A percentile compares a stretch with the other conserved stretches of the same genome.
Conservation (phyloP, 1,140 invertebrate genomes). For the Drosophila bifasciata region DNA sequence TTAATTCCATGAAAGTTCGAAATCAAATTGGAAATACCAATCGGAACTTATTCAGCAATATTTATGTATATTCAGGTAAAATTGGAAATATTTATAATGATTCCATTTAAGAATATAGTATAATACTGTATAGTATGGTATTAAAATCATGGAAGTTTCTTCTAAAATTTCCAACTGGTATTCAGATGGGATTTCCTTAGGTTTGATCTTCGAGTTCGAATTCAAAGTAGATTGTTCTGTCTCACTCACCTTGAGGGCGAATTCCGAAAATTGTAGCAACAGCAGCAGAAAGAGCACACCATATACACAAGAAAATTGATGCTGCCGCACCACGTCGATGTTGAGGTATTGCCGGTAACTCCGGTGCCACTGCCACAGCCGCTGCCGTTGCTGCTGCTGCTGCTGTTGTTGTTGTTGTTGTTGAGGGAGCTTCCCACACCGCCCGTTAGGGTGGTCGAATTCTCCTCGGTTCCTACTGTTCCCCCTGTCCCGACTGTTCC, state of each 20-base stretch:
- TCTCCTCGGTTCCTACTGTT: slow-evolving; percentile 35
- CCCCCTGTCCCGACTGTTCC: slow-evolving; percentile 27
- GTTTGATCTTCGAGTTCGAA: no score
- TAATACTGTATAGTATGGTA: no score
- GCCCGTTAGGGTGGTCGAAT: slow-evolving; percentile 35
- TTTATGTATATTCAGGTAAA: no score
- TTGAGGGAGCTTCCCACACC: slow-evolving; percentile 36
- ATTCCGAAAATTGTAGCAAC: slow-evolving; percentile 82
- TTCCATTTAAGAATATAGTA: no score
- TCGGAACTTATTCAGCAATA: no score
- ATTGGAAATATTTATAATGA: no score
- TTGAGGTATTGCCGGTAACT: slow-evolving; percentile 47
- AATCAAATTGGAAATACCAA: no score
- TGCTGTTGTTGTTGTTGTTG: slow-evolving; percentile 23
- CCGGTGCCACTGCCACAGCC: slow-evolving; percentile 21
- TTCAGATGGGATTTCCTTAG: no score
- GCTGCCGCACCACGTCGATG: slow-evolving; percentile 79
- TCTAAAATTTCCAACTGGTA: no score
- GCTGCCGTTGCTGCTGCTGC: slow-evolving; percentile 18
- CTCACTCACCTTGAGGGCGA: slow-evolving; percentile 76
- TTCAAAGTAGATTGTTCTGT: no score
- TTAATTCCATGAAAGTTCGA: no score
- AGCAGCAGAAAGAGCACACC: slow-evolving; percentile 83
- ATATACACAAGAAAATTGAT: slow-evolving; percentile 82
- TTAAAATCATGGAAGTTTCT: no score